These are phyloP conservation scores for Neoaliturus tenellus DNA, from an alignment of 2,888 invertebrate species.

Conservation along the genomic window DNA sequence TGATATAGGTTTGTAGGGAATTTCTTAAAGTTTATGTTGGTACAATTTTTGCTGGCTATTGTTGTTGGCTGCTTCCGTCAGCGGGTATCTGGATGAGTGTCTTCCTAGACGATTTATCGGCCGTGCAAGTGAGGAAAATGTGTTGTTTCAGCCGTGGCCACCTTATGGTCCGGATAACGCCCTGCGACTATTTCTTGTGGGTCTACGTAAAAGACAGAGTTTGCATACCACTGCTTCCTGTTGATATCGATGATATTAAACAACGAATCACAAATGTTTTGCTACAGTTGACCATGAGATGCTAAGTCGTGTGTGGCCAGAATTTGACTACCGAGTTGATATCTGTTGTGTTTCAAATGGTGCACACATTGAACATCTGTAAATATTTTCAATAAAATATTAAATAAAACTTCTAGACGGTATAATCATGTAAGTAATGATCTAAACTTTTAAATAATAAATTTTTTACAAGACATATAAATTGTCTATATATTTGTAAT, in stretches of 20 bases:
- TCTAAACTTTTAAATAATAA: conserved; percentile 25
- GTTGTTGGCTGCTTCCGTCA: too few species aligned
- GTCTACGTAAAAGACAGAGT: conserved; percentile 46
- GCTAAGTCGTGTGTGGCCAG: conserved; percentile 23
- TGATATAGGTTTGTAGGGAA: too few species aligned
- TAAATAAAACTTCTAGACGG: conserved; percentile 15
- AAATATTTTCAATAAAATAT: conserved; percentile 38
- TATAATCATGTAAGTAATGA: conserved; percentile 44
- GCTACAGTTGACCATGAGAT: conserved; percentile 50
- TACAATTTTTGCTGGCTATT: too few species aligned
- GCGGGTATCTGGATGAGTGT: conserved; percentile 26
- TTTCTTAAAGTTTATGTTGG: too few species aligned
- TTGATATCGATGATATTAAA: conserved; percentile 46
- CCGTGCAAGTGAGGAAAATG: conserved; percentile 7
- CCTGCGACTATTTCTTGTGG: conserved; percentile 41
- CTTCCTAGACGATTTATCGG: conserved; percentile 31
- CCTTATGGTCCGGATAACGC: conserved; percentile 44
- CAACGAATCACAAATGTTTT: conserved; percentile 52
- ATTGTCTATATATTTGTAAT: conserved; percentile 37
- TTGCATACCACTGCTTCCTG: conserved; percentile 42
- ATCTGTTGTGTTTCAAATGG: conserved; percentile 43
- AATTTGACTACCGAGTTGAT: conserved; percentile 43
- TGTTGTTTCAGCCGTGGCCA: conserved; percentile 45
- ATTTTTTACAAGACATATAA: conserved; percentile 24
- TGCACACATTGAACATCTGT: conserved; percentile 45